Base-by-base conservation (phyloP, 2,888 invertebrate species). In the Drosophila greeni region DNA sequence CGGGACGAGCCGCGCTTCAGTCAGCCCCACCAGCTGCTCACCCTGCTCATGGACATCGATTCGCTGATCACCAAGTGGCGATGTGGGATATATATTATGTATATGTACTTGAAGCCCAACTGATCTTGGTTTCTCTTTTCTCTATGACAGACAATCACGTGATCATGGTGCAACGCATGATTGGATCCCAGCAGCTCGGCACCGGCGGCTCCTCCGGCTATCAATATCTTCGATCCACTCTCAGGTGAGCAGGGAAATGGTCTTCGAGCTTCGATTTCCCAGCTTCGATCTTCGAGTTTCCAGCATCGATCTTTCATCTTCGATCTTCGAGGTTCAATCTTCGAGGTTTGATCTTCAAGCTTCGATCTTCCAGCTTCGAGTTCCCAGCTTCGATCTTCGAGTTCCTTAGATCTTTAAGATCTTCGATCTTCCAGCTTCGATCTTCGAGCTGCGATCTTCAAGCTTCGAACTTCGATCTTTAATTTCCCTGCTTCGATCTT, bases 201-300 rank as follows among this genome's bases (percentile, higher is more conserved):
- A 99, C 99, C 0, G 99, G 99, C 16, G 99, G 99, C 5, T 98
- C 98, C 7, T 97, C 98, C 0, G 99, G 99, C 0, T 99, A 99
- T 90, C 97, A 98, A 86, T 99, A 99, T 88, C 91, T 99, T 7
- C 92, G 98, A 55, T 97, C 98, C 5, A 99, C 99, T 0, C 92
- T 99, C 74, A 97, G 97, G 98, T 97, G 90, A 73, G 12, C 23
- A 3, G 14, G 29, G 47, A n/a, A 45, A 20, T 24, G 4, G 16
- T 11, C 20, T 33, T 31, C 14, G 37, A 26, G 45, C 33, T 26
- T n/a, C n/a, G n/a, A n/a, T n/a, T n/a, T n/a, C n/a, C n/a, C n/a
- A n/a, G n/a, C n/a, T n/a, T n/a, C n/a, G n/a, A n/a, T n/a, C n/a
- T n/a, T n/a, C n/a, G n/a, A n/a, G n/a, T n/a, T n/a, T n/a, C n/a